Percentiles rank a stretch among this genome's conserved stretches.
Conservation (phyloP, 2,113 vertebrate species). For the Pseudolaguvia tuberculata region DNA sequence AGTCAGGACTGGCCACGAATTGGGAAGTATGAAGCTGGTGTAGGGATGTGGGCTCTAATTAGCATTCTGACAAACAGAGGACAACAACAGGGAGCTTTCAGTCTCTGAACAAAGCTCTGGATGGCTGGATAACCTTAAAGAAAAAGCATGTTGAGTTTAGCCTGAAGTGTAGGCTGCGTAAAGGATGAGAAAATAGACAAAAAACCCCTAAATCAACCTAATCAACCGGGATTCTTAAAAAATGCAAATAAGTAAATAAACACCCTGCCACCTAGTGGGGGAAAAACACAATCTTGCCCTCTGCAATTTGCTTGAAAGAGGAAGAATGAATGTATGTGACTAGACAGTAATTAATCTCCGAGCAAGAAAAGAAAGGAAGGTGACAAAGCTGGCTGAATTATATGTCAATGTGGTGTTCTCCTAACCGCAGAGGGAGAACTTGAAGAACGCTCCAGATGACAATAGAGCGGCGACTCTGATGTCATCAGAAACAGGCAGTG, state of each 20-base stretch:
- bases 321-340: slow-evolving; percentile 56
- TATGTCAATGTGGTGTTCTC: slow-evolving; percentile 18
- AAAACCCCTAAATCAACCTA: not conserved
- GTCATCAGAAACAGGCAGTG: slow-evolving; percentile 48
- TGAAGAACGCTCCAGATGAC: slow-evolving; percentile 47
- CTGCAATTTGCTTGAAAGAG: slow-evolving; percentile 44
- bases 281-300: not conserved
- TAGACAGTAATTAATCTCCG: slow-evolving; percentile 48
- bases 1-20: not conserved
- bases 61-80: slow-evolving; percentile 39
- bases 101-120: slow-evolving; percentile 34
- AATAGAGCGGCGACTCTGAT: slow-evolving; percentile 45
- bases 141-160: slow-evolving; percentile 46
- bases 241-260: not conserved
- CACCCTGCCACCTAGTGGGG: slow-evolving; percentile 29
- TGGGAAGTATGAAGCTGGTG: slow-evolving; percentile 30
- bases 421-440: slow-evolving; percentile 42
- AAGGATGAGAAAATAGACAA: slow-evolving; percentile 47
- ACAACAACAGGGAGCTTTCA: slow-evolving; percentile 26
- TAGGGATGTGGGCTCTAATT: slow-evolving; percentile 37
- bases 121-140: not conserved
- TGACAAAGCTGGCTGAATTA: slow-evolving; percentile 44
- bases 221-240: slow-evolving; percentile 13
- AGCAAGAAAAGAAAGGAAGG: slow-evolving; percentile 27
- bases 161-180: slow-evolving; percentile 51